These are phyloP conservation scores for Microcebus tavaratra DNA, from an alignment of 2,113 vertebrate species.

Conservation along the genomic window DNA sequence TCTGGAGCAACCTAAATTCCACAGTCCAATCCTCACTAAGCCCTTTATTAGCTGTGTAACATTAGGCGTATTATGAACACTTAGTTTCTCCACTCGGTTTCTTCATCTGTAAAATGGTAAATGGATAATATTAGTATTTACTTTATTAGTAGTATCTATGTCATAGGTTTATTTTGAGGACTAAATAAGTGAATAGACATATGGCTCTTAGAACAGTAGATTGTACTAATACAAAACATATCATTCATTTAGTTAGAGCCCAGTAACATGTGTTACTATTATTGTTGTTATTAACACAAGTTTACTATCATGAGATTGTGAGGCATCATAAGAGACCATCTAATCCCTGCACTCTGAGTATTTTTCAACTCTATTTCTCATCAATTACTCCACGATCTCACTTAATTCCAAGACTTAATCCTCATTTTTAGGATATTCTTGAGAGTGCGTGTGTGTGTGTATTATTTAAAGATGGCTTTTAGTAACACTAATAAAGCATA, in stretches of 20 bases:
- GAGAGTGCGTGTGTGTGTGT: neutral
- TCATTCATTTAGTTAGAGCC: neutral
- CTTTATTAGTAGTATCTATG: neutral
- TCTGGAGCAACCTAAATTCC: neutral
- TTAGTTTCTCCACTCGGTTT: conserved; percentile 7
- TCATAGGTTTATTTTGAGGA: neutral
- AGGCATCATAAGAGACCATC: neutral
- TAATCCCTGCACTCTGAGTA: neutral
- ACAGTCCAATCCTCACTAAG: neutral
- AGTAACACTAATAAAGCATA: conserved; percentile 9
- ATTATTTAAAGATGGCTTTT: conserved; percentile 15
- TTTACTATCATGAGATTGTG: neutral
- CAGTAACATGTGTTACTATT: neutral
- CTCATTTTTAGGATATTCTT: conserved; percentile 23
- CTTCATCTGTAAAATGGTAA: neutral
- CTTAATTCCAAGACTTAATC: neutral
- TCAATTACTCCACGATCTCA: neutral
- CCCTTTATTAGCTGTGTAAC: neutral
- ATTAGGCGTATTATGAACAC: neutral
- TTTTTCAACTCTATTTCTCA: neutral
- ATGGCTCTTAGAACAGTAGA: neutral
- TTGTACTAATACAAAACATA: neutral
- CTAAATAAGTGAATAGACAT: neutral
- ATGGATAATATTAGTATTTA: neutral
- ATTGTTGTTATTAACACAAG: neutral